These are phyloP conservation scores for Rostratula benghalensis DNA, from an alignment of 2,113 vertebrate species.

Conservation along the genomic window DNA sequence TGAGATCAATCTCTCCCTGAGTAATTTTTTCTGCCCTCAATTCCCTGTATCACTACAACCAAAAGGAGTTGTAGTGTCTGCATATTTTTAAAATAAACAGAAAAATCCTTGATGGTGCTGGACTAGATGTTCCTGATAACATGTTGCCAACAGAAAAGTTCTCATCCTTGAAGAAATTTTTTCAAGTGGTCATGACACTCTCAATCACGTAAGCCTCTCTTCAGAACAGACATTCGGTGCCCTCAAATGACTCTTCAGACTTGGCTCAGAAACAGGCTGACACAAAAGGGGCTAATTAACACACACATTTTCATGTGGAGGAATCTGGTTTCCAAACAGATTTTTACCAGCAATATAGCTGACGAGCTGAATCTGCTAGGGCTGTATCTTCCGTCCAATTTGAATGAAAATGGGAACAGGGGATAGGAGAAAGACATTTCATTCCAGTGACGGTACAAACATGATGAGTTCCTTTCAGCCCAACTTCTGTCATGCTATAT, in stretches of 20 bases:
- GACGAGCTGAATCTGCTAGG: slow-evolving; percentile 55
- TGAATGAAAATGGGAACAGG: slow-evolving; percentile 57
- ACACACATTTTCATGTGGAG: slow-evolving; percentile 65
- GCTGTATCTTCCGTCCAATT: slow-evolving; percentile 52
- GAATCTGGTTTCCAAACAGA: slow-evolving; percentile 66
- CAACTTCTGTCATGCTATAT: neutral
- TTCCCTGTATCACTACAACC: slow-evolving; percentile 3
- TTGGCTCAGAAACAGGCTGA: slow-evolving; percentile 60
- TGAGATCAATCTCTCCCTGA: neutral
- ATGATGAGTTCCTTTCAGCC: slow-evolving; percentile 27
- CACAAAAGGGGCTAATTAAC: slow-evolving; percentile 67
- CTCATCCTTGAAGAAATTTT: slow-evolving; percentile 68
- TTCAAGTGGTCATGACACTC: slow-evolving; percentile 67
- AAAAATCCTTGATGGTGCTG: slow-evolving; percentile 61
- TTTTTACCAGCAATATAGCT: slow-evolving; percentile 68
- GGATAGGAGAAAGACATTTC: slow-evolving; percentile 27
- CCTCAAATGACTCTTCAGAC: slow-evolving; percentile 60
- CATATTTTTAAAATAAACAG: slow-evolving; percentile 69
- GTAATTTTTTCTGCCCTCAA: slow-evolving; percentile 4
- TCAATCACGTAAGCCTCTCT: slow-evolving; percentile 31
- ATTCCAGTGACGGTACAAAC: neutral
- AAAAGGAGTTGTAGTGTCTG: slow-evolving; percentile 45
- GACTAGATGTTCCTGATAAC: slow-evolving; percentile 69
- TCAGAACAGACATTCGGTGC: slow-evolving; percentile 58
- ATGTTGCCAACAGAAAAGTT: slow-evolving; percentile 62